A percentile compares a stretch with the other conserved stretches of the same genome.
Evolutionary conservation across 2,888 invertebrate genomes (phyloP).

Genomic region (Trissoscelio sp.): DNA sequence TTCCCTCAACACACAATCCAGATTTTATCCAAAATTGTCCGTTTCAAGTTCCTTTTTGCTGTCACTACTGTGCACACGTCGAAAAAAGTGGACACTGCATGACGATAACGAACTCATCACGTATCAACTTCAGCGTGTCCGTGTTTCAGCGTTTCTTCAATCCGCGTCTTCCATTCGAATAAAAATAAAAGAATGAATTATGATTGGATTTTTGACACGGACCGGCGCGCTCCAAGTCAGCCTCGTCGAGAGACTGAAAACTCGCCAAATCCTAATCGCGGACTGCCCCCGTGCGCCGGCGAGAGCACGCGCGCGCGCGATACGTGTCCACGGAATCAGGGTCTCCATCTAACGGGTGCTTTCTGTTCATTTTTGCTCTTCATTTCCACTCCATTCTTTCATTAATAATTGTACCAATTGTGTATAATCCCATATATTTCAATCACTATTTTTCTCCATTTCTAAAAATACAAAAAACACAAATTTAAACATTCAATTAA

Average conservation of each 20-base stretch:
- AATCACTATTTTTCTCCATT: neutral
- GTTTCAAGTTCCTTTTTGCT: conserved; percentile 30
- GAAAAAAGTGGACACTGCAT: conserved; percentile 30
- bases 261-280: conserved; percentile 74
- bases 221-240: conserved; percentile 67
- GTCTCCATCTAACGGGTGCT: conserved; percentile 71
- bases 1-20: conserved; percentile 49
- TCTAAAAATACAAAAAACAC: no score
- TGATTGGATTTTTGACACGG: conserved; percentile 63
- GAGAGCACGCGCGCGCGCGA: conserved; percentile 69
- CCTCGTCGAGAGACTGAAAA: conserved; percentile 75
- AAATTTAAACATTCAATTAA: no score
- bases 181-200: conserved; percentile 34
- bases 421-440: no score
- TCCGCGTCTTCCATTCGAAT: conserved; percentile 16
- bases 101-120: conserved; percentile 51
- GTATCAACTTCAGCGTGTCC: conserved; percentile 9
- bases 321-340: conserved; percentile 67
- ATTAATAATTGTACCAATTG: neutral
- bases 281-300: conserved; percentile 72
- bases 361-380: conserved; percentile 71
- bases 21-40: conserved; percentile 48
- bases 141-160: conserved; percentile 13
- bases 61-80: conserved; percentile 29
- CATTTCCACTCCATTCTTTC: conserved; percentile 19